phyloP scores from a whole-genome alignment of 2,888 invertebrate genomes.

The Platycnemis pennipes region DNA sequence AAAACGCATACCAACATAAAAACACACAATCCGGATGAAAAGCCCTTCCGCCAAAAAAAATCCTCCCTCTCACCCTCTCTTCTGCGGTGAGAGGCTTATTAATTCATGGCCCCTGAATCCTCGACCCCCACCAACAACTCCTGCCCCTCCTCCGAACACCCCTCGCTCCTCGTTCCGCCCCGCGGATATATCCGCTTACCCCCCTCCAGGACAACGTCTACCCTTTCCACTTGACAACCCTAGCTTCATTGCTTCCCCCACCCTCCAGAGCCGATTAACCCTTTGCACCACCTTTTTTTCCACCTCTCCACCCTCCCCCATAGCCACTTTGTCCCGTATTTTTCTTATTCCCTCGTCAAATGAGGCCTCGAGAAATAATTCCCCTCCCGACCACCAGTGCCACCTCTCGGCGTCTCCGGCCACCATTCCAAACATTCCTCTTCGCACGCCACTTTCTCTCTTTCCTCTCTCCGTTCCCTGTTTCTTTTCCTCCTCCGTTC shows the following conservation, averaged over 20 bases:
- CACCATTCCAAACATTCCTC: neutral
- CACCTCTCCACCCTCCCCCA: neutral
- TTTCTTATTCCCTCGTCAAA: neutral
- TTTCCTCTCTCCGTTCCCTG: neutral
- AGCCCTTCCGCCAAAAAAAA: slow-evolving; percentile 3
- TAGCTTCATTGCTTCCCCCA: neutral
- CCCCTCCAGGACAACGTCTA: neutral
- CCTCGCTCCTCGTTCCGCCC: neutral
- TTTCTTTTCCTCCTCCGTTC: neutral
- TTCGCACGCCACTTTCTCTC: too few species aligned
- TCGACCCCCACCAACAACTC: neutral
- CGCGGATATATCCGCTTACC: neutral
- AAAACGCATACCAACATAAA: neutral
- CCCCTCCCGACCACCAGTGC: neutral
- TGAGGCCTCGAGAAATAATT: neutral
- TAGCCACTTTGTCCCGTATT: neutral
- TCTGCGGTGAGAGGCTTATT: slow-evolving; percentile 1
- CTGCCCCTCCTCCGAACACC: neutral
- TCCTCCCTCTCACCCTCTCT: neutral
- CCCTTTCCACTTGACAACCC: neutral
- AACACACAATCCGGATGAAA: slow-evolving; percentile 11
- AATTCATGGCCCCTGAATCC: neutral
- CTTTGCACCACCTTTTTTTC: neutral
- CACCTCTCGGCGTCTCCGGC: neutral
- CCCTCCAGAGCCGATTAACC: neutral